Conservation (phyloP, 64 coral and sea anemone genomes). For the Montipora cactus region DNA sequence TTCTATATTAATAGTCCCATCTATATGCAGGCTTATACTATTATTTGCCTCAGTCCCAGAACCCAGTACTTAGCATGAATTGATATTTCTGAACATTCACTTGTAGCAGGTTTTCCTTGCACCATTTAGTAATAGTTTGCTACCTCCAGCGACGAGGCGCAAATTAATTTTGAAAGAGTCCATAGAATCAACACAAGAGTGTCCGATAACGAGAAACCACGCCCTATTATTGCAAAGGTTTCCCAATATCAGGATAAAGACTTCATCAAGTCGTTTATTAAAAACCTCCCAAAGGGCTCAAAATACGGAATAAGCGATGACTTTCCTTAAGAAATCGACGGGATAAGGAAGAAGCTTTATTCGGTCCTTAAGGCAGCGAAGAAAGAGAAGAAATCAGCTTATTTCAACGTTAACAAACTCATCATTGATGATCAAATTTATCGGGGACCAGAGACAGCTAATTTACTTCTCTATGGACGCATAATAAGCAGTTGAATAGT, state of each 20-base stretch:
- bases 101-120: too few relatives aligned
- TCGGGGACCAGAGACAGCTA: not conserved
- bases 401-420: not conserved
- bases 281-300: not conserved
- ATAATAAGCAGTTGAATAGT: not conserved
- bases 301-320: slow-evolving; percentile 1
- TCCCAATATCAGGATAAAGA: not conserved
- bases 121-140: too few relatives aligned
- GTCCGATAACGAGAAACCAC: not conserved
- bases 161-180: not conserved
- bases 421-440: not conserved
- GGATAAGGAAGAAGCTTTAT: slow-evolving; percentile 3
- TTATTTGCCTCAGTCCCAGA: too few relatives aligned
- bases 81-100: too few relatives aligned
- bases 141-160: not conserved
- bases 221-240: not conserved
- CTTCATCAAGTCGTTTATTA: not conserved
- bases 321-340: not conserved
- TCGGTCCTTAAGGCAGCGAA: not conserved
- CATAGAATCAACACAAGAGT: not conserved
- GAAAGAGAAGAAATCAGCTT: not conserved
- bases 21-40: too few relatives aligned
- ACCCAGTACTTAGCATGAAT: too few relatives aligned
- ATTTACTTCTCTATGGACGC: not conserved
- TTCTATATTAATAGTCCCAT: too few relatives aligned